Conservation (phyloP, 2,888 invertebrate species). For the Cerastis rubricosa region DNA sequence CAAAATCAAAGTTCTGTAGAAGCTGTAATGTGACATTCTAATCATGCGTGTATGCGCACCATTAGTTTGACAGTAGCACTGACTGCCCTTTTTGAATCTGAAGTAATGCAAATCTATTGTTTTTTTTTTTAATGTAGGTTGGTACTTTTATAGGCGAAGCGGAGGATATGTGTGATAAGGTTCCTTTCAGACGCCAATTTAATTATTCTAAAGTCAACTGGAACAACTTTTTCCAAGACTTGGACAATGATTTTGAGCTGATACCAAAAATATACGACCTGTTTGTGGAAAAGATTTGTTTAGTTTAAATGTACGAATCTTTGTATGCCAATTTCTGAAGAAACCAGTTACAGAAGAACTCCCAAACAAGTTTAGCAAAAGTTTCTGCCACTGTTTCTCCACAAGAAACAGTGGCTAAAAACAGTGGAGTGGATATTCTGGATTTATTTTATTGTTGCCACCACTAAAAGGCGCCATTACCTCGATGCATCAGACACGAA, state of each 20-base stretch:
- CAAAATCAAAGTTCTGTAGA: not conserved
- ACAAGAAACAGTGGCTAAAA: too few species aligned
- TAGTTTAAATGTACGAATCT: too few species aligned
- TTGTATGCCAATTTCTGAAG: too few species aligned
- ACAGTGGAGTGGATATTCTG: conserved; percentile 2
- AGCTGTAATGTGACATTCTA: not conserved
- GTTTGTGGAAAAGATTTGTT: too few species aligned
- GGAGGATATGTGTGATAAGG: not conserved
- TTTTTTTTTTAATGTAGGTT: not conserved
- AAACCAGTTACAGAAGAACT: too few species aligned
- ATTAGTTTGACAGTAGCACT: not conserved
- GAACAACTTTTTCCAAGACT: too few species aligned
- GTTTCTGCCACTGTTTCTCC: too few species aligned
- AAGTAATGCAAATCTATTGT: not conserved
- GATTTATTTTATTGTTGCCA: not conserved
- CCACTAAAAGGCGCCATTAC: conserved; percentile 5
- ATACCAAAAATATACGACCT: too few species aligned
- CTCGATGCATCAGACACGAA: conserved; percentile 5
- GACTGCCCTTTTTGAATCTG: not conserved
- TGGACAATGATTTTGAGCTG: too few species aligned
- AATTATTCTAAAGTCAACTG: too few species aligned
- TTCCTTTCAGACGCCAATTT: too few species aligned
- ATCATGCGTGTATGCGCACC: not conserved
- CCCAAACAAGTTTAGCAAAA: too few species aligned
- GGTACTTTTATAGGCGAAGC: not conserved